Conservation (phyloP, 2,113 vertebrate species). For the Dipodomys spectabilis region DNA sequence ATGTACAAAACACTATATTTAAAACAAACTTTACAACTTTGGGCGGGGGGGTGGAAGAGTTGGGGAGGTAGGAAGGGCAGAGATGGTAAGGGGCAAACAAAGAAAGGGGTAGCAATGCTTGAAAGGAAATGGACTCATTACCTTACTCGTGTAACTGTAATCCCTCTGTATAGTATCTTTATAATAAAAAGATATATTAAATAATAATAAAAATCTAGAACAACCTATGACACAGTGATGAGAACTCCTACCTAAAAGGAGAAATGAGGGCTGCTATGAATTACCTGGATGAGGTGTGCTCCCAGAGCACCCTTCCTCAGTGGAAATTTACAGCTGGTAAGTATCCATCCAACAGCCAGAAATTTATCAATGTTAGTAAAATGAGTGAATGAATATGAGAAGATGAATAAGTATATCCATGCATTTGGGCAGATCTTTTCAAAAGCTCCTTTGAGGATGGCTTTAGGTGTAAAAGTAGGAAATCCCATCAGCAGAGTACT, state of each 20-base stretch:
- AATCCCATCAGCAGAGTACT: background rate
- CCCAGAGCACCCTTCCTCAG: background rate
- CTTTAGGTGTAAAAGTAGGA: background rate
- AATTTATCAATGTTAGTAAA: background rate
- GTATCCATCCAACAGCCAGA: background rate
- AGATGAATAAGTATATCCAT: background rate
- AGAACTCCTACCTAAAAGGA: background rate
- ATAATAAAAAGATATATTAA: too few relatives aligned
- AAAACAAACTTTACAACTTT: too few relatives aligned
- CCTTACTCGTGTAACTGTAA: too few relatives aligned
- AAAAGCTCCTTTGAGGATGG: background rate
- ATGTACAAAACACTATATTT: too few relatives aligned
- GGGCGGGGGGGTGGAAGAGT: too few relatives aligned
- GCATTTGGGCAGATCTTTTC: background rate
- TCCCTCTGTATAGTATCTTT: too few relatives aligned
- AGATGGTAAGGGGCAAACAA: too few relatives aligned
- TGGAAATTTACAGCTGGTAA: background rate
- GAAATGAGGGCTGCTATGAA: background rate
- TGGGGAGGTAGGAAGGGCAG: too few relatives aligned
- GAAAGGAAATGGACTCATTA: too few relatives aligned
- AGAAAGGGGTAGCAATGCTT: too few relatives aligned
- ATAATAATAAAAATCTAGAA: background rate
- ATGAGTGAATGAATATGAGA: background rate
- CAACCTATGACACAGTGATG: fast-evolving
- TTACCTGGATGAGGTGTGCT: fast-evolving